A percentile compares a stretch with the other conserved stretches of the same genome.
phyloP scores from a whole-genome alignment of 2,888 invertebrate genomes.

The Ditula angustiorana region DNA sequence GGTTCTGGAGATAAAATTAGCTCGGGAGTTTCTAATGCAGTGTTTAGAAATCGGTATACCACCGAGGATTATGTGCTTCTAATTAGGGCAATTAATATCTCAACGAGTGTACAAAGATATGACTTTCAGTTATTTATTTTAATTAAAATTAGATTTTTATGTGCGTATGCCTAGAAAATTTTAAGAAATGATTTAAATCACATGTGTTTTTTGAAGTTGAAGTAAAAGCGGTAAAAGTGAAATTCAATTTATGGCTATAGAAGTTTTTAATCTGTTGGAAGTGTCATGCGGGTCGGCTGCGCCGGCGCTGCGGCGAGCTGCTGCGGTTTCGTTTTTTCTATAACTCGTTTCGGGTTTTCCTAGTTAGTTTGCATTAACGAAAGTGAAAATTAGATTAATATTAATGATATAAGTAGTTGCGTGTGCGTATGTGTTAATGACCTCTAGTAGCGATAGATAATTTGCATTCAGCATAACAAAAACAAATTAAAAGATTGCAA shows the following conservation, averaged over 20 bases:
- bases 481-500: conserved; percentile 3
- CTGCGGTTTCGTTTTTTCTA: conserved; percentile 58
- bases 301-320: conserved; percentile 55
- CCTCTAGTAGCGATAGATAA: conserved; percentile 11
- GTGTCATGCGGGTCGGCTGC: conserved; percentile 74
- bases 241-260: conserved; percentile 71
- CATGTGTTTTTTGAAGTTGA: conserved; percentile 51
- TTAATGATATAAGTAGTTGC: conserved; percentile 33
- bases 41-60: conserved; percentile 13
- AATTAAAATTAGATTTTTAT: not conserved
- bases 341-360: conserved; percentile 59
- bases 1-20: conserved; percentile 25
- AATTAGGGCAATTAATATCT: conserved; percentile 23
- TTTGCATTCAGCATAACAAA: too few relatives aligned
- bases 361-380: conserved; percentile 55
- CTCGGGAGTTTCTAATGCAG: conserved; percentile 32
- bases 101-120: conserved; percentile 8
- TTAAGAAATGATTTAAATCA: conserved; percentile 12
- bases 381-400: conserved; percentile 49
- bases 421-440: conserved; percentile 30
- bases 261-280: conserved; percentile 69
- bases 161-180: not conserved
- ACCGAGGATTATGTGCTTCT: conserved; percentile 11
- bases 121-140: conserved; percentile 6
- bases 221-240: conserved; percentile 82